Evolutionary conservation across 2,888 invertebrate genomes (phyloP), one percentile per base, ranked within the genome.

Genomic region (Lochmaea crataegi): DNA sequence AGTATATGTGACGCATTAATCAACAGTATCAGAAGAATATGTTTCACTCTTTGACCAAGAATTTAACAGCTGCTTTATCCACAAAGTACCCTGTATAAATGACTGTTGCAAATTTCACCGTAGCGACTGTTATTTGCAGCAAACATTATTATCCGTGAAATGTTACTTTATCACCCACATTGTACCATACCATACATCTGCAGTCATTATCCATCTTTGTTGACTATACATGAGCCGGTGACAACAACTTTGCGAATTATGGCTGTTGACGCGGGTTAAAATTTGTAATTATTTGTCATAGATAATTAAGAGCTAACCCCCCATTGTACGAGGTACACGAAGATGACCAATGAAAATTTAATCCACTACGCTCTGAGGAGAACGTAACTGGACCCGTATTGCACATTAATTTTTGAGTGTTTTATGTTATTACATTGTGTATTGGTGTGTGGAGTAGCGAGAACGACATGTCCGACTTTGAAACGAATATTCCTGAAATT

Each of bases 271-370:
- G 16, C 53, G 53, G 53, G 7, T 53, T 53, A 3, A 53, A 53
- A 53, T 53, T 53, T 18, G 53, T 53, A 53, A 53, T 53, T 53
- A 53, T 53, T 53, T 53, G 53, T 53, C 53, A 53, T 16, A 53
- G 53, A 18, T 53, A 53, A 53, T 53, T 53, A 9, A 18, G 53
- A 53, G 53, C 18, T 53, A 10, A 18, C 9, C 16, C 18, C 16
- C 18, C 18, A 10, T 10, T 16, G 16, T 18, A 53, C 18, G 7
- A 53, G 16, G 18, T 9, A 53, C 53, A 53, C 18, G 53, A 18
- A 53, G 9, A 53, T 53, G 53, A 53, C 53, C 53, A 53, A 53
- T 53, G 53, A 53, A 53, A 53, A 16, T 53, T 53, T 53, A 53
- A 53, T 53, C 16, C 16, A n/a, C 53, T 18, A 10, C 53, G 53